Conservation (phyloP, 1,140 invertebrate species). For the Lepidostoma basale region DNA sequence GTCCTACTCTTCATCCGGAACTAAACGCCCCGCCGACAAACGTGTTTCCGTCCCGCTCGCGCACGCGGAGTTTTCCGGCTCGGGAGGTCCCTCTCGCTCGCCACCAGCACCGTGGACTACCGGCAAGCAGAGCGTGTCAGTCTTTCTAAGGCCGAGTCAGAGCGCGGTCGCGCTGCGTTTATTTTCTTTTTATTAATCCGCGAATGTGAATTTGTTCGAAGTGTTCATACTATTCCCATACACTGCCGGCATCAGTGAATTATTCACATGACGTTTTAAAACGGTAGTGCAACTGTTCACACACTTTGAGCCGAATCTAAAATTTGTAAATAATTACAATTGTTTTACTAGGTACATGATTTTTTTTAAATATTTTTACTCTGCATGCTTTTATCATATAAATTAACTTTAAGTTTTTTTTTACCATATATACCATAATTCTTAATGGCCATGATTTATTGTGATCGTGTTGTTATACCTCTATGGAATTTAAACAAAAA, state of each 20-base stretch:
- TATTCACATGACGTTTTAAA: conserved; percentile 33
- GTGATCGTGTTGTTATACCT: conserved; percentile 5
- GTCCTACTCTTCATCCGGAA: conserved; percentile 19
- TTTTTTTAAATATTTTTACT: conserved; percentile 8
- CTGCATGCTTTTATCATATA: conserved; percentile 14
- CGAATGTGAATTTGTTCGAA: conserved; percentile 29
- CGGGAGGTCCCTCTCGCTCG: conserved; percentile 15
- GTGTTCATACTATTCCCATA: conserved; percentile 24
- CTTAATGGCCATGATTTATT: not conserved
- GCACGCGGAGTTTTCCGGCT: conserved; percentile 1
- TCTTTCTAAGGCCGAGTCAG: conserved; percentile 31
- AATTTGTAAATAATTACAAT: conserved; percentile 21
- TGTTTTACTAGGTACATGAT: conserved; percentile 30
- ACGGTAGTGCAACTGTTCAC: conserved; percentile 10
- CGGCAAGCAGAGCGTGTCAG: conserved; percentile 29
- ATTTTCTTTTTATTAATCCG: conserved; percentile 24
- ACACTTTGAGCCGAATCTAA: conserved; percentile 22
- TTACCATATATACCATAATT: not conserved
- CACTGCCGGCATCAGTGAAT: conserved; percentile 27
- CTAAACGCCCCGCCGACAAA: not conserved
- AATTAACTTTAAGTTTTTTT: conserved; percentile 17
- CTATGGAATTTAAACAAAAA: not conserved
- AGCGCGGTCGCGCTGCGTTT: conserved; percentile 31
- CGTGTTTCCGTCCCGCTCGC: not conserved
- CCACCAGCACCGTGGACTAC: not conserved